These are phyloP conservation scores for Centropyge bicolor DNA, from an alignment of 2,797 vertebrate species.

Conservation along the genomic window DNA sequence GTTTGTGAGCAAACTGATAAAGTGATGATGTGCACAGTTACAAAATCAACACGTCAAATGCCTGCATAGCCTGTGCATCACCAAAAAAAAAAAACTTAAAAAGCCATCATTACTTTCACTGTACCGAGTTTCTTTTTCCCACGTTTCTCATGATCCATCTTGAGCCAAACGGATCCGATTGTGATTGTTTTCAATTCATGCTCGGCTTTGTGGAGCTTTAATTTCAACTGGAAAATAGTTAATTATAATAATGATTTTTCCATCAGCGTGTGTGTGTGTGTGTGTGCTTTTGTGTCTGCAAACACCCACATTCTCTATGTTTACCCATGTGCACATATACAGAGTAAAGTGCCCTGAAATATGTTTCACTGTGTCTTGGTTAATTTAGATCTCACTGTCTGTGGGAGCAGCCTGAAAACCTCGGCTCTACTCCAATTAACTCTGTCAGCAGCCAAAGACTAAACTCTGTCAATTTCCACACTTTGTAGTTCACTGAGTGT, in stretches of 20 bases:
- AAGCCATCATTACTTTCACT: background rate
- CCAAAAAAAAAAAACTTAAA: background rate
- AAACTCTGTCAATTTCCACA: conserved; percentile 69
- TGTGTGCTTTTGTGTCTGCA: conserved; percentile 11
- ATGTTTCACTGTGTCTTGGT: conserved; percentile 38
- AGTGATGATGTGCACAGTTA: background rate
- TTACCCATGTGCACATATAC: conserved; percentile 17
- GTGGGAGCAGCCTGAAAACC: conserved; percentile 56
- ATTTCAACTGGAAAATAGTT: background rate
- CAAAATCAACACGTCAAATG: conserved; percentile 21
- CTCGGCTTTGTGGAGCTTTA: conserved; percentile 2
- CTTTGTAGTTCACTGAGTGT: conserved; percentile 63
- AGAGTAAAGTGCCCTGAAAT: conserved; percentile 8
- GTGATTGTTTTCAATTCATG: conserved; percentile 1
- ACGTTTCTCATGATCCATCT: background rate
- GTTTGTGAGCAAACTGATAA: conserved; percentile 34
- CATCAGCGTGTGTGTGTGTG: background rate
- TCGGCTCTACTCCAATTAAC: conserved; percentile 60
- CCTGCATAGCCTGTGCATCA: background rate
- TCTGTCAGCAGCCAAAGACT: conserved; percentile 70
- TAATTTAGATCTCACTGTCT: conserved; percentile 63
- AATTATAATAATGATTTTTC: background rate
- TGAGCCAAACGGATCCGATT: background rate
- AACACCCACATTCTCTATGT: conserved; percentile 25
- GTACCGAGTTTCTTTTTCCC: background rate